Percentiles rank a stretch among this genome's conserved stretches.
phyloP scores from a whole-genome alignment of 2,113 vertebrate species.

The Rhea americana region DNA sequence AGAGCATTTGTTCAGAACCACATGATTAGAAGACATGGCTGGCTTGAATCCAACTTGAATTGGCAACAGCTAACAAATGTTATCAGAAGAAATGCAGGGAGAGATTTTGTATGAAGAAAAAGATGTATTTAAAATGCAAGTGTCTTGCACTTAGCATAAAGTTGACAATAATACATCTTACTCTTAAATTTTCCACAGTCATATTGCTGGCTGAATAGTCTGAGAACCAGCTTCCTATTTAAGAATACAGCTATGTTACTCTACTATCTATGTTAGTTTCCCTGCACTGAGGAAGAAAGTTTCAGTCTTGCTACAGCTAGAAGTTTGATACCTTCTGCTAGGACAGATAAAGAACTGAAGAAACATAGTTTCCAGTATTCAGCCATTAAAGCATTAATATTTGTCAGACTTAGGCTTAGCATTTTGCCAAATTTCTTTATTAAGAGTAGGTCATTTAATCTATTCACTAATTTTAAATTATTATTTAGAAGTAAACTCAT shows the following conservation, averaged over 20 bases:
- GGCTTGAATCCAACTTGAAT: neutral
- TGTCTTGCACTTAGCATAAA: neutral
- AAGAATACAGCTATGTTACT: neutral
- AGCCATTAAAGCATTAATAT: neutral
- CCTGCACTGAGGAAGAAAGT: neutral
- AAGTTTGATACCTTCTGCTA: conserved; percentile 1
- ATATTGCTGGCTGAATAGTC: neutral
- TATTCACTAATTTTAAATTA: neutral
- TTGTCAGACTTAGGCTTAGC: neutral
- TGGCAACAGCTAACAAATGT: neutral
- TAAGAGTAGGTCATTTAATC: neutral
- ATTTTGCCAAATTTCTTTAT: neutral
- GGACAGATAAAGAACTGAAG: neutral
- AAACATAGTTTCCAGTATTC: neutral
- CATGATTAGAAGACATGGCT: neutral
- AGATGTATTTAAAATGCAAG: neutral
- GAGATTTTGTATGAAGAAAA: neutral
- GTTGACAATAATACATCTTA: neutral
- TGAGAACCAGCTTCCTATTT: neutral
- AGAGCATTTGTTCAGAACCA: neutral
- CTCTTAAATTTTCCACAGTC: neutral
- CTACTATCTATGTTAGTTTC: neutral
- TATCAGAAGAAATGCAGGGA: neutral
- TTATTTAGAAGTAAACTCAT: neutral
- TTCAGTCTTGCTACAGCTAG: neutral